phyloP scores from a whole-genome alignment of 2,888 invertebrate genomes.

The Nezara viridula region DNA sequence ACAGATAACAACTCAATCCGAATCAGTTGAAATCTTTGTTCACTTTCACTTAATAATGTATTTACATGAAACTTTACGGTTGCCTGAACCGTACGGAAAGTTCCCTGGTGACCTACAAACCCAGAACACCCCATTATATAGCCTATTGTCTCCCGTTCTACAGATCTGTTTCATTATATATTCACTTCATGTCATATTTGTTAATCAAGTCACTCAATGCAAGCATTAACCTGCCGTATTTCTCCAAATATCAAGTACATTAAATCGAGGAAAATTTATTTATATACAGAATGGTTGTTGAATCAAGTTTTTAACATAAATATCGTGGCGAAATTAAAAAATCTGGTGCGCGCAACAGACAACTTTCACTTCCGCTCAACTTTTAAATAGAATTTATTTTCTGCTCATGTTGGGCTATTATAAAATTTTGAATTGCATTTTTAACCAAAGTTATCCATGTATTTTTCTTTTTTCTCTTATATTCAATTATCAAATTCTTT shows the following conservation, averaged over 20 bases:
- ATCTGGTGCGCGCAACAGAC: too few relatives aligned
- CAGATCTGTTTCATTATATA: neutral
- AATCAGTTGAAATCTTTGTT: neutral
- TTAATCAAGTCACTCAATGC: neutral
- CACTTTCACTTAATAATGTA: constrained; percentile 29
- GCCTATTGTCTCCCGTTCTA: neutral
- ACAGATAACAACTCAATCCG: neutral
- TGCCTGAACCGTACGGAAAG: constrained; percentile 2
- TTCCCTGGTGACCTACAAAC: constrained; percentile 18
- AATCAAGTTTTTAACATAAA: too few relatives aligned
- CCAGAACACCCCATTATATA: neutral
- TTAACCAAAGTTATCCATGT: too few relatives aligned
- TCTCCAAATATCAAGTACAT: neutral
- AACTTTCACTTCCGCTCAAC: too few relatives aligned
- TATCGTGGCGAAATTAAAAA: too few relatives aligned
- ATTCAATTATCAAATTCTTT: too few relatives aligned
- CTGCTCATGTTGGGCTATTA: too few relatives aligned
- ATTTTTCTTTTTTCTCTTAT: too few relatives aligned
- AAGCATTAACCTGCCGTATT: neutral
- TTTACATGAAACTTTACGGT: constrained; percentile 14
- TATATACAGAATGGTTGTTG: neutral
- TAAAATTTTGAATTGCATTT: too few relatives aligned
- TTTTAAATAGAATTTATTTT: too few relatives aligned
- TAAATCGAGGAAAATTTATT: neutral
- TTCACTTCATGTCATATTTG: neutral